Base-by-base conservation (phyloP, 2,888 invertebrate species). In the Yponomeuta cagnagella region DNA sequence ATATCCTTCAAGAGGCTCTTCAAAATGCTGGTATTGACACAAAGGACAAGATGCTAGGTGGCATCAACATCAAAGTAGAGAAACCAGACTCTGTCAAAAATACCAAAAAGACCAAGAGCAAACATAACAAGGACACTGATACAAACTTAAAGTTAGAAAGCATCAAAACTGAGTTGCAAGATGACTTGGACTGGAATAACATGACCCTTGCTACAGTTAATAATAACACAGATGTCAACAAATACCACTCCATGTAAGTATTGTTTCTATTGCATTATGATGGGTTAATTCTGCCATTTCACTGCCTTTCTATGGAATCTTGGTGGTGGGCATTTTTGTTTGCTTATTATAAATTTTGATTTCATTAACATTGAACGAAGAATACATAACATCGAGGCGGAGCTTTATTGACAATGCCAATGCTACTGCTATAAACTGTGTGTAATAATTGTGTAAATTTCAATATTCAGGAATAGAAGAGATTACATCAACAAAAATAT, bases 151-250 rank as follows among this genome's bases (percentile, higher is more conserved):
- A 87, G 74, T 76, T 91, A 71, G 83, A 87, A 63, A 86, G 88
- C 72, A 93, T 93, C 63, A 93, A 93, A 82, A 90, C 92, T 73
- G 93, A 92, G 79, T 80, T 92, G 6, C 89, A 89, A 73, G 92
- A 93, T 78, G 90, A 90, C 73, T 80, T 88, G 74, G 91, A 92
- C 76, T 91, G 90, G 90, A 89, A 83, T 76, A 89, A 89, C 73
- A 92, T 92, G 93, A 82, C 88, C 65, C 79, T 93, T 68, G 93
- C 93, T 31, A 91, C 90, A 15, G 82, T 93, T 6, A 88, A 87
- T 74, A 86, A 87, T 72, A 91, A 87, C 73, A 78, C 82, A n/a
- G 86, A 86, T 75, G 76, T 86, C 1, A 85, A 86, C 74, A 86
- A 86, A 76, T 89, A 88, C 77, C 91, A 88, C 76, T 76, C 87